phyloP scores from a whole-genome alignment of 2,888 invertebrate genomes.

The Nomada ruficornis region DNA sequence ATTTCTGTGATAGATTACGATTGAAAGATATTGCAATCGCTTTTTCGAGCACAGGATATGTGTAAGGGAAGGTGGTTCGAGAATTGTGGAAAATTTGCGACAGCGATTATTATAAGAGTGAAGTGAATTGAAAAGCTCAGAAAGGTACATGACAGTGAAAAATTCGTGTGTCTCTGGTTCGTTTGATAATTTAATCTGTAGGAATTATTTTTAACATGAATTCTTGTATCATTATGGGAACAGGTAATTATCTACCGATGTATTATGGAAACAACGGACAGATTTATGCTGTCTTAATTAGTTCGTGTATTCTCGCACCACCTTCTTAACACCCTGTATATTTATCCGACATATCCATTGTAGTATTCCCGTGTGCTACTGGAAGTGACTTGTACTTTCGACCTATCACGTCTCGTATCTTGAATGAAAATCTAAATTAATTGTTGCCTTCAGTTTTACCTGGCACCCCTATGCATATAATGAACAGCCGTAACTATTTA shows the following conservation, averaged over 20 bases:
- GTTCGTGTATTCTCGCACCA: neutral
- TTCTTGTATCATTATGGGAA: neutral
- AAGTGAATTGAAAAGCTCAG: too few relatives aligned
- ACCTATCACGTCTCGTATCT: neutral
- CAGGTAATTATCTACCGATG: neutral
- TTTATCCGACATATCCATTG: neutral
- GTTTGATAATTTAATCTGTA: too few relatives aligned
- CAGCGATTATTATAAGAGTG: too few relatives aligned
- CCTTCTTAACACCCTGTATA: neutral
- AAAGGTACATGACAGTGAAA: too few relatives aligned
- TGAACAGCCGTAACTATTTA: neutral
- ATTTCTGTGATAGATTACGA: too few relatives aligned
- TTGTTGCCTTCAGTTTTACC: neutral
- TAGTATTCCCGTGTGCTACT: neutral
- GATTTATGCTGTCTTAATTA: neutral
- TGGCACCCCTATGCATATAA: neutral
- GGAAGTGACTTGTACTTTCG: conserved; percentile 7
- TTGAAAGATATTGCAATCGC: too few relatives aligned
- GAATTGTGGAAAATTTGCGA: too few relatives aligned
- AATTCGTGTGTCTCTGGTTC: too few relatives aligned
- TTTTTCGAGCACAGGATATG: too few relatives aligned
- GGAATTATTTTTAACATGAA: too few relatives aligned
- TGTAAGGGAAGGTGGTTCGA: too few relatives aligned
- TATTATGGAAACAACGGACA: neutral
- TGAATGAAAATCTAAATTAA: neutral